A percentile compares a stretch with the other conserved stretches of the same genome.
phyloP scores from a whole-genome alignment of 2,797 vertebrate species.

The Urosaurus nigricauda region DNA sequence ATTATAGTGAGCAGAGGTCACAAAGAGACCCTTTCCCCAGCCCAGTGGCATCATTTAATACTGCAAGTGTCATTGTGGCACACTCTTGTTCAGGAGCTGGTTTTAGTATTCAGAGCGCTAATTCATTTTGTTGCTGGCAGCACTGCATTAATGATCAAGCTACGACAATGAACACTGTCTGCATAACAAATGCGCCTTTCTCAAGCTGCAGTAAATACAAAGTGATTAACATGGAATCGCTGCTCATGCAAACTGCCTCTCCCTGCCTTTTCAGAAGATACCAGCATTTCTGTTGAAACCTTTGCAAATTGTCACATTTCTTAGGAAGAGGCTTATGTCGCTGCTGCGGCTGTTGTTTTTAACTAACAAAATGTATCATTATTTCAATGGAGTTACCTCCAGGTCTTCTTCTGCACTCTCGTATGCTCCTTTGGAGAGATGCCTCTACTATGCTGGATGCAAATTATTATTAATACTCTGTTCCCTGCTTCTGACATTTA shows the following conservation, averaged over 20 bases:
- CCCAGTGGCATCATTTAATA: conserved; percentile 66
- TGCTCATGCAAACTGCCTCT: conserved; percentile 71
- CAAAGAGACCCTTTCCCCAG: conserved; percentile 66
- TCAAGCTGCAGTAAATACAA: conserved; percentile 77
- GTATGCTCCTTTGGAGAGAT: conserved; percentile 41
- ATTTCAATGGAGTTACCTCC: neutral
- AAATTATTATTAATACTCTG: conserved; percentile 74
- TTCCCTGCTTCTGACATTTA: conserved; percentile 75
- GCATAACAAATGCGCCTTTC: conserved; percentile 81
- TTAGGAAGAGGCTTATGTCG: conserved; percentile 40
- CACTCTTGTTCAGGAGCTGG: conserved; percentile 57
- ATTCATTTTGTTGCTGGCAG: conserved; percentile 78
- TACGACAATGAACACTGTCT: conserved; percentile 79
- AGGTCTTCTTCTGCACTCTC: conserved; percentile 23
- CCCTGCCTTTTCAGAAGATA: conserved; percentile 63
- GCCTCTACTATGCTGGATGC: conserved; percentile 60
- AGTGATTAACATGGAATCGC: conserved; percentile 78
- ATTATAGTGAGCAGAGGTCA: conserved; percentile 54
- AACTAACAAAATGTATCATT: conserved; percentile 6
- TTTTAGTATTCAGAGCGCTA: conserved; percentile 79
- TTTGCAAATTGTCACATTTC: conserved; percentile 57
- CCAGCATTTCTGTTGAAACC: conserved; percentile 69
- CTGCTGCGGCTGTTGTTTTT: neutral
- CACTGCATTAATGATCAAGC: conserved; percentile 76
- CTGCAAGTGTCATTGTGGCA: conserved; percentile 70